Conservation (phyloP, 2,797 vertebrate genomes). For the Iguana delicatissima region DNA sequence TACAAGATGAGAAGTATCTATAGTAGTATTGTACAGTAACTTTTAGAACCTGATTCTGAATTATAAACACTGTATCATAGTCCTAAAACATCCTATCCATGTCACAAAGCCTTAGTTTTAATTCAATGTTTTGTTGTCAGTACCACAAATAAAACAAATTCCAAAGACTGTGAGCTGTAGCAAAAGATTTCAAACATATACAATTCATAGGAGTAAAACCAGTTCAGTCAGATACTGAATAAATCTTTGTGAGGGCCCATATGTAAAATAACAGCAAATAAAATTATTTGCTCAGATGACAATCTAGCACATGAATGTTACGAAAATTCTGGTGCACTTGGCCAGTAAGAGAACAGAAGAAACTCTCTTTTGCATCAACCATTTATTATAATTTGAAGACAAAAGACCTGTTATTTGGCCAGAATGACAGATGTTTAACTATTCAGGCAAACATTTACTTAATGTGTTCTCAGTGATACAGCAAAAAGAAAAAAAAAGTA, state of each 20-base stretch:
- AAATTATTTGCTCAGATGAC: slow-evolving; percentile 5
- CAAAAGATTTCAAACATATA: background rate
- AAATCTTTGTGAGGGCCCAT: background rate
- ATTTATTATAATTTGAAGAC: background rate
- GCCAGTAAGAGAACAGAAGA: background rate
- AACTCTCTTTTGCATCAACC: background rate
- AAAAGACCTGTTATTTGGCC: background rate
- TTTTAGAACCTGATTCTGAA: background rate
- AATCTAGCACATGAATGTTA: background rate
- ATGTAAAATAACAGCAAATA: background rate
- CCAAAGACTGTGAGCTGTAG: background rate
- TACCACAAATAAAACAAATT: slow-evolving; percentile 2
- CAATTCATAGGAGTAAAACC: background rate
- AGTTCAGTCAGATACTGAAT: background rate
- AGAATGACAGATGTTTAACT: background rate
- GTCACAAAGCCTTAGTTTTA: background rate
- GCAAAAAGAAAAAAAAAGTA: too few species aligned
- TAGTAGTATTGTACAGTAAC: background rate
- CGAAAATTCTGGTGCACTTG: background rate
- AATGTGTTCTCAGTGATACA: background rate
- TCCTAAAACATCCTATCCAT: background rate
- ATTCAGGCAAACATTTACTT: background rate
- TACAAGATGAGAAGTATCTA: background rate
- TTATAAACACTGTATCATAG: background rate
- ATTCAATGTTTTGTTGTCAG: background rate